Conservation (phyloP, 2,888 invertebrate species). For the Drosophila meridionalis region DNA sequence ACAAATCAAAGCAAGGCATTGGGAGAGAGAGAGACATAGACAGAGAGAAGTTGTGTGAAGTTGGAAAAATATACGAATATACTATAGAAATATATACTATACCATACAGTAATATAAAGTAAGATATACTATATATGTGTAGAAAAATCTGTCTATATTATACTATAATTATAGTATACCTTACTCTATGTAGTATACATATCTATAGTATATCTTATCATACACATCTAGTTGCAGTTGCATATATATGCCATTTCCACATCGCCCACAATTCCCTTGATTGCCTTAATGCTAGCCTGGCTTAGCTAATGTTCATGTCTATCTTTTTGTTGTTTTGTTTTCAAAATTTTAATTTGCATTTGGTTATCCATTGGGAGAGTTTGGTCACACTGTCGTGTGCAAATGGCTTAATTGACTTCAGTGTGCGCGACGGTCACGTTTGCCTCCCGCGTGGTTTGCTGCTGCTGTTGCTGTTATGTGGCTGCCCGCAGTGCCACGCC, state of each 20-base stretch:
- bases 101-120: too few species aligned
- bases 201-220: not conserved
- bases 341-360: slow-evolving; percentile 20
- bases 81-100: not conserved
- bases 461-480: slow-evolving; percentile 7
- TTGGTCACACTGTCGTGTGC: slow-evolving; percentile 32
- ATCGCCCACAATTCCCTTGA: not conserved
- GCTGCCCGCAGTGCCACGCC: slow-evolving; percentile 17
- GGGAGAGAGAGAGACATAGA: too few species aligned
- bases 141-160: too few species aligned
- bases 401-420: slow-evolving; percentile 38
- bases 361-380: slow-evolving; percentile 15
- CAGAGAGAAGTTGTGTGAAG: too few species aligned
- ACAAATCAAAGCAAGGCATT: not conserved
- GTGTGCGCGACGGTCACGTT: slow-evolving; percentile 9
- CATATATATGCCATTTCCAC: not conserved
- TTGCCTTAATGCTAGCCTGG: not conserved
- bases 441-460: slow-evolving; percentile 12
- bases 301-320: not conserved
- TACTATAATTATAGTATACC: not conserved
- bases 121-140: too few species aligned
- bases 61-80: not conserved
- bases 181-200: not conserved
- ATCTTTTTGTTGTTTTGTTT: not conserved
- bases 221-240: not conserved